phyloP scores from a whole-genome alignment of 2,888 invertebrate genomes.

The Patella depressa region DNA sequence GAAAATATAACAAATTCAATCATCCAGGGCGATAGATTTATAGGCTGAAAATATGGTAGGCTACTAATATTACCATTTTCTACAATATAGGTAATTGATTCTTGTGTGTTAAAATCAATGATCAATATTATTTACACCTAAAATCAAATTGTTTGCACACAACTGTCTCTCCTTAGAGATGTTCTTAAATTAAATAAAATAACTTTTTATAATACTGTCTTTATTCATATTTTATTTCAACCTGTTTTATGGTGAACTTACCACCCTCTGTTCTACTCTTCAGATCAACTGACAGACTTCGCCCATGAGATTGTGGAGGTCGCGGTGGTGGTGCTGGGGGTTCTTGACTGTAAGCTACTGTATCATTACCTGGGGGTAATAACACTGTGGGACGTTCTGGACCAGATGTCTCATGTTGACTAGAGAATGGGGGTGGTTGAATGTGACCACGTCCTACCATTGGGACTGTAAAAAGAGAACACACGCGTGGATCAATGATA shows the following conservation, averaged over 20 bases:
- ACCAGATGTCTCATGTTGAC: constrained; percentile 35
- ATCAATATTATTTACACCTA: too few relatives aligned
- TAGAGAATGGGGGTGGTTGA: constrained; percentile 52
- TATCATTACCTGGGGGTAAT: constrained; percentile 25
- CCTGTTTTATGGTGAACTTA: constrained; percentile 11
- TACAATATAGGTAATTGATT: too few relatives aligned
- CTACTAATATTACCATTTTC: too few relatives aligned
- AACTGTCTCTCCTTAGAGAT: too few relatives aligned
- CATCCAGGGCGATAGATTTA: too few relatives aligned
- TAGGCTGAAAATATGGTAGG: too few relatives aligned
- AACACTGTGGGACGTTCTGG: constrained; percentile 30
- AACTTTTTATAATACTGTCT: too few relatives aligned
- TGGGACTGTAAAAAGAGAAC: constrained; percentile 39
- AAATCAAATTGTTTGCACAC: too few relatives aligned
- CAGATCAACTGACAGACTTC: constrained; percentile 61
- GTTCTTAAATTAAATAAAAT: too few relatives aligned
- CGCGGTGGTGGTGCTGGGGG: constrained; percentile 60
- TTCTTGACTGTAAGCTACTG: constrained; percentile 39
- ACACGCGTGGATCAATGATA: background rate
- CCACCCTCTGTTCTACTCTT: constrained; percentile 37
- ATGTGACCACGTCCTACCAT: constrained; percentile 54
- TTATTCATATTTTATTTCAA: too few relatives aligned
- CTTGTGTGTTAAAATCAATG: too few relatives aligned
- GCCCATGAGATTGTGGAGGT: constrained; percentile 47
- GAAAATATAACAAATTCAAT: too few relatives aligned